Evolutionary conservation across 2,113 vertebrate species (phyloP).

Genomic region (Plecotus auritus): DNA sequence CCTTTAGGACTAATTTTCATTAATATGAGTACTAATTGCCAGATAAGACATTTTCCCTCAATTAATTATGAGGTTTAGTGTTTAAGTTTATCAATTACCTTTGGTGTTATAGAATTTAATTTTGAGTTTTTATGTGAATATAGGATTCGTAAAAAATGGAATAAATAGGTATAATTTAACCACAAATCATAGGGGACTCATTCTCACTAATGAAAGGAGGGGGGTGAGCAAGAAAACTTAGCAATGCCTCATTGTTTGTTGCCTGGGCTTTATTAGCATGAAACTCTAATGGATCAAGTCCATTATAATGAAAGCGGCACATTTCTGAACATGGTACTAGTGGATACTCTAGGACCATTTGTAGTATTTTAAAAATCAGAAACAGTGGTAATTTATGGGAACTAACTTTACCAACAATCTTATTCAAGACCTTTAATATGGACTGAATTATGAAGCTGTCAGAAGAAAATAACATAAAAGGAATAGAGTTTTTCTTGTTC

Average conservation of each 20-base stretch:
- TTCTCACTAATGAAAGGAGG: not conserved
- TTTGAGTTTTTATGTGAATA: not conserved
- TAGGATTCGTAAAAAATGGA: not conserved
- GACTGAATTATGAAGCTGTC: not conserved
- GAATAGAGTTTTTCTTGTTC: not conserved
- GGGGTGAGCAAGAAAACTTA: not conserved
- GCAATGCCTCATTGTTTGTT: not conserved
- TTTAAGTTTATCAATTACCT: conserved; percentile 3
- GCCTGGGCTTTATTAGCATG: not conserved
- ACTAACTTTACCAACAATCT: not conserved
- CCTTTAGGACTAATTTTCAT: not conserved
- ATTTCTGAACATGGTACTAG: not conserved
- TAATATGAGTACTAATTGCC: not conserved
- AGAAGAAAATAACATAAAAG: not conserved
- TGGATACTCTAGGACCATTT: not conserved
- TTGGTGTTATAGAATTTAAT: not conserved
- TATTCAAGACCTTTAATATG: not conserved
- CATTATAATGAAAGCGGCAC: not conserved
- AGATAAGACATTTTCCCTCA: not conserved
- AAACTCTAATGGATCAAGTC: not conserved
- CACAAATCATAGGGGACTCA: not conserved
- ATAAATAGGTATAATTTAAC: not conserved
- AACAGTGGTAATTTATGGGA: not conserved
- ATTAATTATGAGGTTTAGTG: conserved; percentile 16
- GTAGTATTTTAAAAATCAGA: not conserved